Conservation (phyloP, 2,113 vertebrate genomes). For the Lepisosteus oculatus region DNA sequence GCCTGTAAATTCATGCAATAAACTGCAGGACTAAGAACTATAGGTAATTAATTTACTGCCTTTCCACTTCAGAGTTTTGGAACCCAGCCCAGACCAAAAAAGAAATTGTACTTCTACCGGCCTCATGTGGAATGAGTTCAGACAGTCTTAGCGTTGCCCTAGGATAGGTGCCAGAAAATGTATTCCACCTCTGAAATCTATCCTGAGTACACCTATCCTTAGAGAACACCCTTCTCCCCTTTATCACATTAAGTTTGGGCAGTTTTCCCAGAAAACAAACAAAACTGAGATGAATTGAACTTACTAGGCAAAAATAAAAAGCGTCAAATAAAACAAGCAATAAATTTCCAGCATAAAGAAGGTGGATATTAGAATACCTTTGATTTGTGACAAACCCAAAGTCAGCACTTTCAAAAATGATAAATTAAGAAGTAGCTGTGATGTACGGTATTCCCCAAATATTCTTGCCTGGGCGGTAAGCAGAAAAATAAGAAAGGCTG, state of each 20-base stretch:
- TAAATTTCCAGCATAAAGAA: neutral
- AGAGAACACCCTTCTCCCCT: constrained; percentile 38
- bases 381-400: too few species aligned
- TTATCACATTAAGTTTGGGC: constrained; percentile 23
- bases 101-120: constrained; percentile 43
- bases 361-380: neutral
- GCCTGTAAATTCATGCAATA: constrained; percentile 34
- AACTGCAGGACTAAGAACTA: constrained; percentile 39
- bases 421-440: too few species aligned
- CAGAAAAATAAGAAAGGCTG: too few species aligned
- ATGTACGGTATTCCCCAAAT: too few species aligned
- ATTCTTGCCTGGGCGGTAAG: too few species aligned
- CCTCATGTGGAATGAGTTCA: constrained; percentile 45
- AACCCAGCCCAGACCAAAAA: constrained; percentile 41
- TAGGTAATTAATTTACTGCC: constrained; percentile 48
- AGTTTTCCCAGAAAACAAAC: constrained; percentile 40
- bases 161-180: constrained; percentile 41
- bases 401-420: too few species aligned
- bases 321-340: constrained; percentile 4
- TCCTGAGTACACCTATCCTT: constrained; percentile 51
- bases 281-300: constrained; percentile 33
- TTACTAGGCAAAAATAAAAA: constrained; percentile 14
- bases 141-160: constrained; percentile 22
- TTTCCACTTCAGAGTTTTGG: constrained; percentile 39
- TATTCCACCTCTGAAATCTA: constrained; percentile 43